Percentiles rank a stretch among this genome's conserved stretches.
Conservation (phyloP, 2,888 invertebrate species). For the Tachina lurida region DNA sequence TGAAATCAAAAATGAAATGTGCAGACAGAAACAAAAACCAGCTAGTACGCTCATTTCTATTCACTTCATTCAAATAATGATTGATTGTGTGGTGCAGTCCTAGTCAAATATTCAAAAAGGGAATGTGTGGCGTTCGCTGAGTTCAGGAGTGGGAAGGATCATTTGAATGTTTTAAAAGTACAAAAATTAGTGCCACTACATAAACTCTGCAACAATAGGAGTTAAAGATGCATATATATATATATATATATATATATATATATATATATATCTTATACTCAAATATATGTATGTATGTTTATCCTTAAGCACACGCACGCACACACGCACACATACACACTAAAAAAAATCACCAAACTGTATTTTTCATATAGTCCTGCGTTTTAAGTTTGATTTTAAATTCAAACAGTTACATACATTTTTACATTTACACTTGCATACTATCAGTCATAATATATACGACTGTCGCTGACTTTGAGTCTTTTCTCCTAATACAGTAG, state of each 20-base stretch:
- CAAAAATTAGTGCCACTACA: constrained; percentile 71
- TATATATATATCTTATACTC: constrained; percentile 16
- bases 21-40: constrained; percentile 2
- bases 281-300: constrained; percentile 11
- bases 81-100: constrained; percentile 9
- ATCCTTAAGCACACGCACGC: constrained; percentile 25
- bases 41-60: not conserved
- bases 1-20: constrained; percentile 44
- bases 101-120: not conserved
- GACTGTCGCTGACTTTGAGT: too few species aligned
- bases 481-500: too few species aligned
- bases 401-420: not conserved
- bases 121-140: not conserved
- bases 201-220: constrained; percentile 66
- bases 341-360: constrained; percentile 11
- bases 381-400: not conserved
- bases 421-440: not conserved
- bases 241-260: constrained; percentile 36
- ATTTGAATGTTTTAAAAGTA: constrained; percentile 49
- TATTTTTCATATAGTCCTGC: not conserved
- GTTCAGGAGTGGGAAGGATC: constrained; percentile 21
- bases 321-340: not conserved
- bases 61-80: constrained; percentile 33
- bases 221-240: constrained; percentile 59
- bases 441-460: too few species aligned